Conservation (phyloP, 2,888 invertebrate species). For the Strigamia maritima region DNA sequence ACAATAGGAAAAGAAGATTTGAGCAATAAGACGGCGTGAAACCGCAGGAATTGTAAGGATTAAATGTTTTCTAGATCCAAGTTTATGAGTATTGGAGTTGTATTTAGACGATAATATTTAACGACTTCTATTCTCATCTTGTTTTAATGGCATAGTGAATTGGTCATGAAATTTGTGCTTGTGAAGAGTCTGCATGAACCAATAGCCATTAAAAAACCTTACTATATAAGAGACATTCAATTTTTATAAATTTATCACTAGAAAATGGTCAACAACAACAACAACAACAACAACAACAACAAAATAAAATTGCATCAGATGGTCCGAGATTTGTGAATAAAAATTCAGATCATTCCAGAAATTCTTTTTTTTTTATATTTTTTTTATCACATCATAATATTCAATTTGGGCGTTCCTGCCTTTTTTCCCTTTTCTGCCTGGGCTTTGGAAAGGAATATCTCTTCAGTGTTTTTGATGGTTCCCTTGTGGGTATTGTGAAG, state of each 20-base stretch:
- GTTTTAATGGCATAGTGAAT: not conserved
- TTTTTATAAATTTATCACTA: not conserved
- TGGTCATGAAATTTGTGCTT: not conserved
- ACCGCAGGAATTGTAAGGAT: not conserved
- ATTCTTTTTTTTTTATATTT: not conserved
- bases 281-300: not conserved
- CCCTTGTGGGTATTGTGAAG: conserved; percentile 1
- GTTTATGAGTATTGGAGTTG: conserved; percentile 1
- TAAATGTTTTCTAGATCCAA: conserved; percentile 19
- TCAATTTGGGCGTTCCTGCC: not conserved
- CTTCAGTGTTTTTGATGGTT: conserved; percentile 25
- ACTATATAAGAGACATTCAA: not conserved
- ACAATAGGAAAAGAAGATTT: conserved; percentile 1
- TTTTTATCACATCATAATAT: conserved; percentile 17
- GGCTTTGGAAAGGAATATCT: not conserved
- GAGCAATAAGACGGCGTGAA: conserved; percentile 9
- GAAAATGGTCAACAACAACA: not conserved
- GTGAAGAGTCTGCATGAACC: not conserved
- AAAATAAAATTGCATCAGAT: too few relatives aligned
- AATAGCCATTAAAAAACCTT: conserved; percentile 9
- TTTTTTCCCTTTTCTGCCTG: not conserved
- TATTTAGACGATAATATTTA: conserved; percentile 26
- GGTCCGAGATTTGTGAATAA: not conserved
- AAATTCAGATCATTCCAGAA: not conserved
- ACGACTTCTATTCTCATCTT: conserved; percentile 29